A percentile compares a stretch with the other conserved stretches of the same genome.
These are phyloP conservation scores for Amyelois transitella DNA, from an alignment of 1,140 invertebrate species.

Conservation along the genomic window DNA sequence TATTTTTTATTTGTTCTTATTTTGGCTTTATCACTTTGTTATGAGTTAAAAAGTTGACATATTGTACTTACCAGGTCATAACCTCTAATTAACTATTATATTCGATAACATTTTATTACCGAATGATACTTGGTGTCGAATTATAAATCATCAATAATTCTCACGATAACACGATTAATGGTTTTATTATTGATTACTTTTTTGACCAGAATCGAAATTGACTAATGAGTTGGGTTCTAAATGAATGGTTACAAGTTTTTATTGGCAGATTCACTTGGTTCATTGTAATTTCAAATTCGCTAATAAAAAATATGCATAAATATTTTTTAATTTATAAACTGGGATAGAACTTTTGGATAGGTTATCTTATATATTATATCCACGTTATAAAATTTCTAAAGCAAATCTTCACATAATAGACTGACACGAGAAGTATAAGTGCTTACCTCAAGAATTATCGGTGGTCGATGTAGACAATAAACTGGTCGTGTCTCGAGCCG, in stretches of 20 bases:
- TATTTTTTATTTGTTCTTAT: conserved; percentile 8
- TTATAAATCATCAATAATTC: not conserved
- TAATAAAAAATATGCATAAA: no score
- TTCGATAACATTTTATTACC: not conserved
- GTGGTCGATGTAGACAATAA: conserved; percentile 31
- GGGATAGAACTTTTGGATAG: no score
- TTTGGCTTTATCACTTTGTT: conserved; percentile 1
- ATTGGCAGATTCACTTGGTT: not conserved
- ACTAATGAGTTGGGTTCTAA: not conserved
- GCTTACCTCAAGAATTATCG: conserved; percentile 17
- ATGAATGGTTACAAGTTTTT: not conserved
- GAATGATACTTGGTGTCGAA: not conserved
- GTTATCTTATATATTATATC: no score
- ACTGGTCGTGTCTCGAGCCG: conserved; percentile 21
- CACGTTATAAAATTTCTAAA: not conserved
- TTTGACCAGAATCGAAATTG: not conserved
- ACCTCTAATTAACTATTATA: not conserved
- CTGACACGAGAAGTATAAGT: conserved; percentile 3
- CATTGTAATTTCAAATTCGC: conserved; percentile 1
- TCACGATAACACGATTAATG: not conserved
- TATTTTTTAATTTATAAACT: no score
- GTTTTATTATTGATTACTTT: not conserved
- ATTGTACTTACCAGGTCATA: not conserved
- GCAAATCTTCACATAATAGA: not conserved
- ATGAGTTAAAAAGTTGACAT: not conserved